Conservation (phyloP, 2,797 vertebrate genomes). For the Hirundo rustica region DNA sequence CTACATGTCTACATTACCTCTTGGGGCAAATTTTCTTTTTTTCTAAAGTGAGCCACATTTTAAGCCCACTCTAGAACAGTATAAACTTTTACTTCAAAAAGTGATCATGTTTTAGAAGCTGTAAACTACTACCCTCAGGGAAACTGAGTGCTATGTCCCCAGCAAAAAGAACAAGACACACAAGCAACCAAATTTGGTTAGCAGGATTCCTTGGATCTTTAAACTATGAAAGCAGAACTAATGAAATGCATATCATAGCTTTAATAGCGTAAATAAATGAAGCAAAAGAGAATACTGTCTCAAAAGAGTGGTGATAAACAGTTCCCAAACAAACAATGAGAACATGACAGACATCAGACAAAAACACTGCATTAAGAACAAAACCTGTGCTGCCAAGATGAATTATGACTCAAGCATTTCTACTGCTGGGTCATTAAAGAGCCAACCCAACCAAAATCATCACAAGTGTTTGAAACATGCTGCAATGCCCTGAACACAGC, state of each 20-base stretch:
- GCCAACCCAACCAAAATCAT: not conserved
- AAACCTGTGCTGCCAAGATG: not conserved
- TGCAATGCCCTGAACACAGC: not conserved
- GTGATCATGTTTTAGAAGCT: not conserved
- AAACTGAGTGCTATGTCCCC: not conserved
- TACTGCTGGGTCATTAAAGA: not conserved
- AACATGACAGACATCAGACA: not conserved
- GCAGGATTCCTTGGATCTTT: not conserved
- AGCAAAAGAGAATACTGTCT: not conserved
- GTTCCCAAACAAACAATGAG: not conserved
- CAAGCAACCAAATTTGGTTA: not conserved
- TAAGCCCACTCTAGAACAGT: not conserved
- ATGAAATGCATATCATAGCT: not conserved
- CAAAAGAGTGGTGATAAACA: not conserved
- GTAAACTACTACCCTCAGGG: not conserved
- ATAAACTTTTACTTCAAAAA: not conserved
- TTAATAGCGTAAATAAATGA: not conserved
- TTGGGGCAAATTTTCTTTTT: too few relatives aligned
- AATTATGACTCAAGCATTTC: not conserved
- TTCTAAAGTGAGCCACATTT: not conserved
- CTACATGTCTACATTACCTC: not conserved
- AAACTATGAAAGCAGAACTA: not conserved
- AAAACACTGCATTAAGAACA: not conserved
- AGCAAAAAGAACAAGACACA: not conserved
- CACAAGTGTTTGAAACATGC: not conserved